phyloP scores from a whole-genome alignment of 2,113 vertebrate species.

The Entomyzon cyanotis region DNA sequence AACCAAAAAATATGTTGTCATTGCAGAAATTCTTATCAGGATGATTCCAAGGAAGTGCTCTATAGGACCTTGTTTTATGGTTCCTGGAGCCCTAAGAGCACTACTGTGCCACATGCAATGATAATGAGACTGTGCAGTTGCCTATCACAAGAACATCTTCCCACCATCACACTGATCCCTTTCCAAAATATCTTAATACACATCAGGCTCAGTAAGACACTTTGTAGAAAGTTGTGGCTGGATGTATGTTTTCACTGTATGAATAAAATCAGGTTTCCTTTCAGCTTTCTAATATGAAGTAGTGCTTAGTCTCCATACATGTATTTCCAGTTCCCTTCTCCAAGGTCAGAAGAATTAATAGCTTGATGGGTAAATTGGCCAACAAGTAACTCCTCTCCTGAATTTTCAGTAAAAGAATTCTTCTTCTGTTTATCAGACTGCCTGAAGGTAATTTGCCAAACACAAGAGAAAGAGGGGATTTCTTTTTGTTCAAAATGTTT shows the following conservation, averaged over 20 bases:
- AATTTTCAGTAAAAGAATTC: background rate
- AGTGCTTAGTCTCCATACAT: background rate
- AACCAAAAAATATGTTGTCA: background rate
- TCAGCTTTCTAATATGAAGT: background rate
- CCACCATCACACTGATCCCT: background rate
- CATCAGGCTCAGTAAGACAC: background rate
- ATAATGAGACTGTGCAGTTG: background rate
- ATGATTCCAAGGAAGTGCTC: background rate
- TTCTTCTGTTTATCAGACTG: background rate
- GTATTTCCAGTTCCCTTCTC: background rate
- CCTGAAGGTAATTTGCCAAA: background rate
- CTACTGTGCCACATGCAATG: background rate
- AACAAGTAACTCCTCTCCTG: background rate
- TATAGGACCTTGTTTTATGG: background rate
- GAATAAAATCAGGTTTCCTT: background rate
- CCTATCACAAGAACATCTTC: background rate
- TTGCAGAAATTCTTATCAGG: background rate
- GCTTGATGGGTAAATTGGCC: background rate
- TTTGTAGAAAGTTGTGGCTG: background rate
- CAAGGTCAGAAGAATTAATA: constrained; percentile 18
- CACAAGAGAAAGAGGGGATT: background rate
- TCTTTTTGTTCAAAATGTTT: background rate
- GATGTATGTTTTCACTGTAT: background rate
- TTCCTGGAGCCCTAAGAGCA: background rate
- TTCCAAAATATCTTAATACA: background rate